Evolutionary conservation across 2,797 vertebrate species (phyloP), one percentile per base, ranked within the genome.

Genomic region (Rhynchotus rufescens): DNA sequence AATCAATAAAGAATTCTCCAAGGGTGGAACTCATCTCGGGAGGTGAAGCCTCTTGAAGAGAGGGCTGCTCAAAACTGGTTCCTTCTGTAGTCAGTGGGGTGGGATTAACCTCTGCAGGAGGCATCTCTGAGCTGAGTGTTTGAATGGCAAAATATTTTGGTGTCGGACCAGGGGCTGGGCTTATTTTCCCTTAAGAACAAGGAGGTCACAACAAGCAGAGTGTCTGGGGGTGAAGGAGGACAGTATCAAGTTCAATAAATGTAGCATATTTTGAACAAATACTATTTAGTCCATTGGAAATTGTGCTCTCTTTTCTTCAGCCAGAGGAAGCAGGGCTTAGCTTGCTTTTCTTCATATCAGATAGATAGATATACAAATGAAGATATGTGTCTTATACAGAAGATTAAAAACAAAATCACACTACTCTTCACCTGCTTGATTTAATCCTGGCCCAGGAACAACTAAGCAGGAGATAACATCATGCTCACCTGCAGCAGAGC

Each of bases 11-110:
- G 61, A 22, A 7, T 90, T 73, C 1, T 1, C 36, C 36, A 42
- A 44, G 20, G 22, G 26, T 22, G 22, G 30, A 20, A 61, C 10
- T 80, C 2, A 0, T 32, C 66, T 73, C 2, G 0, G 20, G 32
- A 59, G 62, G 30, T 40, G 51, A 28, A 80, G 15, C 1, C 3
- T 59, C 42, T 30, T 69, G 42, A 42, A 61, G 36, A 64, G 67
- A 57, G 12, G 56, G 10, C 34, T 51, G 44, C 30, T 16, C 25
- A 60, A 71, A 72, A 67, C 9, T 25, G 8, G 15, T 23, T 64
- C 38, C 20, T 80, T 52, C 52, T 65, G 75, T 44, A 45, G 75
- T 68, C 36, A 9, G 44, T 57, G 36, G 47, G 40, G 52, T 61
- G 36, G 62, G 64, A 73, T 69, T 28, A 71, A 30, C 38, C 19